Evolutionary conservation across 2,888 invertebrate species (phyloP).

Genomic region (Danaus chrysippus): DNA sequence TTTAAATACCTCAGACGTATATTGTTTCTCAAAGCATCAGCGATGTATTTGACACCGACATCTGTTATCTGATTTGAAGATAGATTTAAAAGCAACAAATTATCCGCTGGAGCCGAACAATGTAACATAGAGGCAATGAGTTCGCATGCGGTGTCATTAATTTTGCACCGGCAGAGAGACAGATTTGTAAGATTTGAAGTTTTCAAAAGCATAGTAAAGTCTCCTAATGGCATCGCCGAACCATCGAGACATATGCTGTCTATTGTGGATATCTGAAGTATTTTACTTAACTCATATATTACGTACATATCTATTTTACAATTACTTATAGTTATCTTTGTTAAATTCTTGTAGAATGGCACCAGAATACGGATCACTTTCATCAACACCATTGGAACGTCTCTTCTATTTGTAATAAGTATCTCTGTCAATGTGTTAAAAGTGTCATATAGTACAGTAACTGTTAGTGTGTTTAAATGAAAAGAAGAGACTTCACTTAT

Average conservation of each 20-base stretch:
- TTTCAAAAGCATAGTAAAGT: constrained; percentile 44
- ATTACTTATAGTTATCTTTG: constrained; percentile 41
- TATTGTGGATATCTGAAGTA: constrained; percentile 41
- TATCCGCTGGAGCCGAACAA: constrained; percentile 39
- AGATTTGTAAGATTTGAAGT: constrained; percentile 38
- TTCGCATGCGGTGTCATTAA: constrained; percentile 45
- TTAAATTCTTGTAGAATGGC: constrained; percentile 38
- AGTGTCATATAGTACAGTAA: constrained; percentile 39
- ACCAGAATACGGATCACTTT: constrained; percentile 42
- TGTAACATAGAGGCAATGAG: constrained; percentile 43
- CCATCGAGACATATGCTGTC: constrained; percentile 51
- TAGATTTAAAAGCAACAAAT: constrained; percentile 49
- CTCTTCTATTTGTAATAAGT: constrained; percentile 32
- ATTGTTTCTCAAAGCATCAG: constrained; percentile 50
- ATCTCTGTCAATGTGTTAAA: constrained; percentile 45
- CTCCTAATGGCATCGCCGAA: constrained; percentile 39
- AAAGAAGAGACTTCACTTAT: constrained; percentile 14
- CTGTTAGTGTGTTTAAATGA: constrained; percentile 33
- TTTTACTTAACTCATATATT: constrained; percentile 47
- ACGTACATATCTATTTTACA: constrained; percentile 41
- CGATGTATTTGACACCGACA: constrained; percentile 47
- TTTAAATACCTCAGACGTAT: constrained; percentile 58
- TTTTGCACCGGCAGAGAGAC: constrained; percentile 48
- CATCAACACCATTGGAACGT: constrained; percentile 41
- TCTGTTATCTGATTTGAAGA: constrained; percentile 59